Conservation (phyloP, 2,888 invertebrate species). For the Gymnoscelis rufifasciata region DNA sequence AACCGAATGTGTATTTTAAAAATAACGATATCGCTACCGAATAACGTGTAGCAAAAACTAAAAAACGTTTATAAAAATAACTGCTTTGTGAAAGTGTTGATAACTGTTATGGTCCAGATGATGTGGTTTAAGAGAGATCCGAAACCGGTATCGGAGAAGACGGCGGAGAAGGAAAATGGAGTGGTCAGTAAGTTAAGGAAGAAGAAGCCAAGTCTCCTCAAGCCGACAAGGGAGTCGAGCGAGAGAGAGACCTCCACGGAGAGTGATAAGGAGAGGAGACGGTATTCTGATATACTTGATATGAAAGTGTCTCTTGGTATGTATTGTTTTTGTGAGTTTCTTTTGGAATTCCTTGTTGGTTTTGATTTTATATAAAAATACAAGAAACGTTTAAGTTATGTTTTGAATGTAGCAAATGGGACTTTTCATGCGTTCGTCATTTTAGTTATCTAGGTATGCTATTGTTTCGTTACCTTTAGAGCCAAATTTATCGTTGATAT, state of each 20-base stretch:
- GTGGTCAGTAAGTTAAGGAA: constrained; percentile 59
- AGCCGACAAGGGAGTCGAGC: constrained; percentile 67
- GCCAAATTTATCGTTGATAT: too few relatives aligned
- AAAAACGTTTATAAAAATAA: too few relatives aligned
- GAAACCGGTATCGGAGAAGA: constrained; percentile 58
- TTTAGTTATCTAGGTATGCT: background rate
- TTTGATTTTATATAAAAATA: background rate
- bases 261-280: constrained; percentile 67
- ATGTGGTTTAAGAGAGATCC: constrained; percentile 75
- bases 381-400: background rate
- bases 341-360: constrained; percentile 39
- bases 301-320: constrained; percentile 68
- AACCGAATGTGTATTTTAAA: background rate
- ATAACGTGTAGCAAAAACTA: too few relatives aligned
- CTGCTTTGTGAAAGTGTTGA: background rate
- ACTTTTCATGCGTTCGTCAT: background rate
- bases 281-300: constrained; percentile 70
- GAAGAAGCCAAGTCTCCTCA: constrained; percentile 61
- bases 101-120: constrained; percentile 43
- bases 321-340: constrained; percentile 28
- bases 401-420: background rate
- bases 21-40: too few relatives aligned
- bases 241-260: constrained; percentile 71
- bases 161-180: constrained; percentile 51
- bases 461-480: too few relatives aligned